A percentile compares a stretch with the other conserved stretches of the same genome.
Conservation (phyloP, 2,113 vertebrate species). For the Nipponia nippon region DNA sequence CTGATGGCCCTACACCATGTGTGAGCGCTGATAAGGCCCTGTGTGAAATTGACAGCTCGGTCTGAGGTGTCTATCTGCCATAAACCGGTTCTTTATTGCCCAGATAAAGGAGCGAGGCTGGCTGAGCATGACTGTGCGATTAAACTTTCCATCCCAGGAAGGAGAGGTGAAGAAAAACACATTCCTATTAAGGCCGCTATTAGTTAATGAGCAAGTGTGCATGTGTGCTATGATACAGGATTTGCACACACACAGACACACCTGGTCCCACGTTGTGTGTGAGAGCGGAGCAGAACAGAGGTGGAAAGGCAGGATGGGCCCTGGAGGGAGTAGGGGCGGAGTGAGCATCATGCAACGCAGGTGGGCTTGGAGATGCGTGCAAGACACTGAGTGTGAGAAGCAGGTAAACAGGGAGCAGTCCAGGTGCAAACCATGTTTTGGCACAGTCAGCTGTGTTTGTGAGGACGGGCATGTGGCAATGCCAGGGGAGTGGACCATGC, state of each 20-base stretch:
- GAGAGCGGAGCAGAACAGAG: background rate
- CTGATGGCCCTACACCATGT: constrained; percentile 37
- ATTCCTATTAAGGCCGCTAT: background rate
- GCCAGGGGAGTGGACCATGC: fast-evolving
- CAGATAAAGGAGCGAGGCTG: constrained; percentile 53
- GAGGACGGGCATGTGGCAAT: fast-evolving
- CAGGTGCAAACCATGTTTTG: background rate
- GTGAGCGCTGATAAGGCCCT: constrained; percentile 65
- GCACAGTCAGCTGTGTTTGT: background rate
- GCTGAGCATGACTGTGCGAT: constrained; percentile 30
- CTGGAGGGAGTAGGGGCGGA: background rate
- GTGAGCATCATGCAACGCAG: fast-evolving
- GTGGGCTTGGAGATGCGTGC: background rate
- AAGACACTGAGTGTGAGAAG: background rate
- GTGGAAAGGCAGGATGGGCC: background rate
- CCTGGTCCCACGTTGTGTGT: background rate
- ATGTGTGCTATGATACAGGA: background rate
- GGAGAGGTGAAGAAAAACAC: background rate
- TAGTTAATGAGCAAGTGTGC: background rate
- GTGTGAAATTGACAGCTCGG: constrained; percentile 61
- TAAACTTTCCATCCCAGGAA: background rate
- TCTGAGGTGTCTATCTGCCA: background rate
- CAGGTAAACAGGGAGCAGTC: background rate
- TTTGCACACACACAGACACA: background rate
- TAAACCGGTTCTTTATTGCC: constrained; percentile 35